These are phyloP conservation scores for Minunthozetes semirufus DNA, from an alignment of 2,888 invertebrate genomes.

Conservation along the genomic window DNA sequence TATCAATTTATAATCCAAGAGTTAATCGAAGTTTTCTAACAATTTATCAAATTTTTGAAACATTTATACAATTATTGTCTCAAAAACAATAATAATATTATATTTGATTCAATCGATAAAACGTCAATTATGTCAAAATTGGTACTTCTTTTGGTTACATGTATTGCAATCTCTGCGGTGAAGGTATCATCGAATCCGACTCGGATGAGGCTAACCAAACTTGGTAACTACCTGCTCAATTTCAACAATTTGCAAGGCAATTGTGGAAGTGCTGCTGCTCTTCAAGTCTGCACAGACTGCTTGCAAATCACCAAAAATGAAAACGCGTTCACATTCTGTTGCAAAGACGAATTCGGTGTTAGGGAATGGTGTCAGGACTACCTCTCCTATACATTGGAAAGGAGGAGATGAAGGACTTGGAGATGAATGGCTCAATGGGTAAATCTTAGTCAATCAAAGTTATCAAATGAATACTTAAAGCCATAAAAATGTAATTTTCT, in stretches of 20 bases:
- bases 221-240: neutral
- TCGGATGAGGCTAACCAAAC: neutral
- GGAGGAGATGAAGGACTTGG: neutral
- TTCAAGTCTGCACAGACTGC: constrained; percentile 7
- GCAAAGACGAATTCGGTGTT: constrained; percentile 20
- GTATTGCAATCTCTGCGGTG: neutral
- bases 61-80: neutral
- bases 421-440: neutral
- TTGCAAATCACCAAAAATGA: constrained; percentile 19
- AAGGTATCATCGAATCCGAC: neutral
- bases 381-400: constrained; percentile 14
- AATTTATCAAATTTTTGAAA: neutral
- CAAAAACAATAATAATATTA: neutral
- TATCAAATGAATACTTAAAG: too few relatives aligned
- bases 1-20: neutral
- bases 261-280: neutral
- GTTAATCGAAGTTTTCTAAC: neutral
- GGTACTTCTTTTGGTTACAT: neutral
- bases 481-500: neutral
- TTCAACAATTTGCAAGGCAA: neutral
- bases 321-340: constrained; percentile 30
- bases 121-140: neutral
- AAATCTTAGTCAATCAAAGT: too few relatives aligned
- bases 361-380: constrained; percentile 23
- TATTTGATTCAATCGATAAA: neutral